These are phyloP conservation scores for Leptinotarsa juncta DNA, from an alignment of 2,888 invertebrate species.

Conservation along the genomic window DNA sequence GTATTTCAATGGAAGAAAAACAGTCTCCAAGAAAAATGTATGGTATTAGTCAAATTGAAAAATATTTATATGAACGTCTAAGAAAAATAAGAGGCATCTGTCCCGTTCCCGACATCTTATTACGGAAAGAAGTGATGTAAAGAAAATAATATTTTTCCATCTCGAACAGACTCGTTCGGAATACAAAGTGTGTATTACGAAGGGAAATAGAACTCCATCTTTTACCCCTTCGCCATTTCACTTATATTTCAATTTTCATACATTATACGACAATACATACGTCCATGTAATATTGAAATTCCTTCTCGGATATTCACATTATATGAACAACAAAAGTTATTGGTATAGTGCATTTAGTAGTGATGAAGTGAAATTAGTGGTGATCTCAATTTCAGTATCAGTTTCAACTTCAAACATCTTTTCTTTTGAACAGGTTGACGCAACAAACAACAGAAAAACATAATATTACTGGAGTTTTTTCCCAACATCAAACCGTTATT, in stretches of 20 bases:
- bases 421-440: too few species aligned
- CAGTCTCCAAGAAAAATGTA: slow-evolving; percentile 28
- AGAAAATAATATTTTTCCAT: slow-evolving; percentile 65
- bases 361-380: too few species aligned
- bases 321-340: slow-evolving; percentile 39
- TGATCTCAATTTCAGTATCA: too few species aligned
- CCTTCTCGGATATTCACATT: slow-evolving; percentile 52
- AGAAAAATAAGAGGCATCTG: slow-evolving; percentile 49
- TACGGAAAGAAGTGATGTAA: slow-evolving; percentile 62
- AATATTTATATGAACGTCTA: slow-evolving; percentile 45
- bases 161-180: slow-evolving; percentile 61
- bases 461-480: too few species aligned
- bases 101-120: slow-evolving; percentile 58
- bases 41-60: slow-evolving; percentile 43
- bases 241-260: slow-evolving; percentile 64
- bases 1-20: slow-evolving; percentile 11
- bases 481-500: too few species aligned
- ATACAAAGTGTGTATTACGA: slow-evolving; percentile 64
- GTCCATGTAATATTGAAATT: slow-evolving; percentile 56
- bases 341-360: slow-evolving; percentile 28
- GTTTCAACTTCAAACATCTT: too few species aligned
- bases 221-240: slow-evolving; percentile 56
- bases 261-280: slow-evolving; percentile 56
- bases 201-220: slow-evolving; percentile 60
- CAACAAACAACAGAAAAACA: too few species aligned